phyloP scores from a whole-genome alignment of 2,797 vertebrate genomes.

The Odontamblyopus rebecca region DNA sequence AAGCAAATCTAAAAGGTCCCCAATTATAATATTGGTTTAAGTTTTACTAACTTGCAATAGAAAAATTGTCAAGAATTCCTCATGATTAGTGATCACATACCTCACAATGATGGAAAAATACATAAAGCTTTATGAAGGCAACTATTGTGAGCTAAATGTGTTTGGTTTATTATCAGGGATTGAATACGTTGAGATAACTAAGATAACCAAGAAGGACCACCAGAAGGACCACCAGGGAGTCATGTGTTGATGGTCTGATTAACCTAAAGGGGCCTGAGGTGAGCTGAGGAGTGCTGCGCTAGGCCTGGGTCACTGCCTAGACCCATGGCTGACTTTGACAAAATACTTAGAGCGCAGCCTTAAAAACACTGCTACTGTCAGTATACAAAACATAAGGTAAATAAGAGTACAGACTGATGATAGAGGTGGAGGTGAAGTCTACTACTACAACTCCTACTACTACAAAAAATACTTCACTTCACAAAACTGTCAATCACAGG shows the following conservation, averaged over 20 bases:
- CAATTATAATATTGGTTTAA: too few relatives aligned
- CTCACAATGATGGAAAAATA: too few relatives aligned
- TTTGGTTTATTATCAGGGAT: not conserved
- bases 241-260: slow-evolving; percentile 17
- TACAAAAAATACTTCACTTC: slow-evolving; percentile 31
- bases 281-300: slow-evolving; percentile 33
- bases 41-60: too few relatives aligned
- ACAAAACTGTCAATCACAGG: slow-evolving; percentile 51
- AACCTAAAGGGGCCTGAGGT: slow-evolving; percentile 42
- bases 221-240: slow-evolving; percentile 61
- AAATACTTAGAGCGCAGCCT: slow-evolving; percentile 21
- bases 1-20: too few relatives aligned
- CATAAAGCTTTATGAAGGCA: not conserved
- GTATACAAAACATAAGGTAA: slow-evolving; percentile 5
- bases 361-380: slow-evolving; percentile 17
- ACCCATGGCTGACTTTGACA: slow-evolving; percentile 47
- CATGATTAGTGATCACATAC: too few relatives aligned
- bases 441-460: not conserved
- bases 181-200: not conserved
- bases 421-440: slow-evolving; percentile 26
- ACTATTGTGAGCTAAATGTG: not conserved
- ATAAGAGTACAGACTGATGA: slow-evolving; percentile 19
- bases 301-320: slow-evolving; percentile 50
- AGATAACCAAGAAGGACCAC: slow-evolving; percentile 58
- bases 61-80: too few relatives aligned